Percentiles rank a stretch among this genome's conserved stretches.
Conservation (phyloP, 2,797 vertebrate species). For the Esox lucius region DNA sequence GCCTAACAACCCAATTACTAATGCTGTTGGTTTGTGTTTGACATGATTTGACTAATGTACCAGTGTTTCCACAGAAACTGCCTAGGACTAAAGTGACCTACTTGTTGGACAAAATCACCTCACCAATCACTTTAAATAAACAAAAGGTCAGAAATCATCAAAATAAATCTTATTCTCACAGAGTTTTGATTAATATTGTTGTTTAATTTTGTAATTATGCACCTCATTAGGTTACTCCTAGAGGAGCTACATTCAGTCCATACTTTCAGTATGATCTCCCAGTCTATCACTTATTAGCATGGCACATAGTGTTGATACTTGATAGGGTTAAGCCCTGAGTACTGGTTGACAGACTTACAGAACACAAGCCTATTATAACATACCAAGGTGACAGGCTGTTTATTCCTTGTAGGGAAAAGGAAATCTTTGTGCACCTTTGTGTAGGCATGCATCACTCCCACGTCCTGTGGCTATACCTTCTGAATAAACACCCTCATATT, state of each 20-base stretch:
- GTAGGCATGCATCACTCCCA: not conserved
- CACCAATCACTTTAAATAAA: constrained; percentile 7
- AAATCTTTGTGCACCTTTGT: not conserved
- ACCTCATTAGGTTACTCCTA: constrained; percentile 27
- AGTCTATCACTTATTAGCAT: not conserved
- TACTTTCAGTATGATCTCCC: not conserved
- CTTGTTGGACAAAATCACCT: constrained; percentile 9
- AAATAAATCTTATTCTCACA: not conserved
- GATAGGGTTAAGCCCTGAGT: not conserved
- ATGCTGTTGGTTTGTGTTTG: not conserved
- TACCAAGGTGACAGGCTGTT: not conserved
- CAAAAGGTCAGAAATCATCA: not conserved
- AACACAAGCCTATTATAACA: not conserved
- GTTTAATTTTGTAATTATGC: constrained; percentile 31
- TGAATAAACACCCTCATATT: too few species aligned
- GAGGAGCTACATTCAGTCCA: not conserved
- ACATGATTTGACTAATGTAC: not conserved
- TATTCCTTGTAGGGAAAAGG: not conserved
- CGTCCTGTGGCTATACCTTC: too few species aligned
- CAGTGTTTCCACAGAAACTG: not conserved
- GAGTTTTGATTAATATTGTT: constrained; percentile 22
- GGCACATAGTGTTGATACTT: not conserved
- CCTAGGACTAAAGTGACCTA: not conserved
- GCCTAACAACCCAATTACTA: not conserved
- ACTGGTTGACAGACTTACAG: not conserved